phyloP scores from a whole-genome alignment of 1,140 invertebrate genomes.

The Dendroctonus valens region DNA sequence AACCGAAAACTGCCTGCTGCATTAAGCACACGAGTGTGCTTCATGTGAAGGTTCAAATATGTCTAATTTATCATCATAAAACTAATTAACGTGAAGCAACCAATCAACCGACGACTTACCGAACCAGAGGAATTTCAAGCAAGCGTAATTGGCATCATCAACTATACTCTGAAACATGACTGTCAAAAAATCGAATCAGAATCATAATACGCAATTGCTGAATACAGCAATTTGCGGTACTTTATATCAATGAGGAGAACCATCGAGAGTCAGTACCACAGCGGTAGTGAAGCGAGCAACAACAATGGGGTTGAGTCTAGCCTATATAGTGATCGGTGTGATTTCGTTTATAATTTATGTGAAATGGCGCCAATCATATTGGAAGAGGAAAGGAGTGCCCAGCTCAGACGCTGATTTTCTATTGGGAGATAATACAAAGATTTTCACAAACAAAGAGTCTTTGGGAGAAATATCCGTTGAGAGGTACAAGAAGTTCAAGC shows the following conservation, averaged over 20 bases:
- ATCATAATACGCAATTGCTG: no score
- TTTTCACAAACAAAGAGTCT: not conserved
- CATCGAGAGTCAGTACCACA: not conserved
- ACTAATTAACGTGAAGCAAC: no score
- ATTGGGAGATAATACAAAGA: not conserved
- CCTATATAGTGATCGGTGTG: not conserved
- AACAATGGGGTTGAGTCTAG: not conserved
- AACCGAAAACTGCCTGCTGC: no score
- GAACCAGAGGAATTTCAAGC: no score
- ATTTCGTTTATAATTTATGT: not conserved
- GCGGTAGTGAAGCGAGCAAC: not conserved
- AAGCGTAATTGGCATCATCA: not conserved
- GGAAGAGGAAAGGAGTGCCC: conserved; percentile 5
- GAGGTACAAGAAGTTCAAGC: not conserved
- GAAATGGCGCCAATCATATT: conserved; percentile 9
- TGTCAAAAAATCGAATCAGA: not conserved
- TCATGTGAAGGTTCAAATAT: no score
- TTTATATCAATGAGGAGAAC: not conserved
- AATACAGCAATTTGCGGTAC: not conserved
- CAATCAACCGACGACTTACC: no score
- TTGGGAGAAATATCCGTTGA: not conserved
- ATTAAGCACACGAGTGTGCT: no score
- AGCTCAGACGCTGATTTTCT: not conserved
- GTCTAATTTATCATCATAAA: no score
- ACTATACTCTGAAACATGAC: not conserved